These are phyloP conservation scores for Eospalax fontanierii DNA, from an alignment of 2,797 vertebrate genomes.

Conservation along the genomic window DNA sequence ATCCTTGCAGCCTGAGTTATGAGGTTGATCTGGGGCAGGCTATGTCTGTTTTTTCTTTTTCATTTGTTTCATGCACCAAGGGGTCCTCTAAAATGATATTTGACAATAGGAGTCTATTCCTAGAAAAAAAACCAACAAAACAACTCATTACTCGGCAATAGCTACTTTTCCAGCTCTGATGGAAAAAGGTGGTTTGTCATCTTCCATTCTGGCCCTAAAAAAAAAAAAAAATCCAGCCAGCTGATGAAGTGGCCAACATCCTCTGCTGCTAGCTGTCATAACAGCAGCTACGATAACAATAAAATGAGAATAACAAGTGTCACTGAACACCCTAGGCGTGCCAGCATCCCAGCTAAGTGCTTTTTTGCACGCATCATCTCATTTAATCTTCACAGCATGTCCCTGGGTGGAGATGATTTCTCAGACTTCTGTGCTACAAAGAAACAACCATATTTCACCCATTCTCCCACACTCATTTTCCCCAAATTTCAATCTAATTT, in stretches of 20 bases:
- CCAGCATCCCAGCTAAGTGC: neutral
- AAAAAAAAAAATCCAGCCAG: neutral
- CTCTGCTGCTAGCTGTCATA: neutral
- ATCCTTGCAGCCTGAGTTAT: rapidly evolving
- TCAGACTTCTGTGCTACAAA: neutral
- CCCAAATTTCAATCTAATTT: neutral
- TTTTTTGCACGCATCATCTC: neutral
- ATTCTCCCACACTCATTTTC: neutral
- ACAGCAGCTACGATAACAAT: neutral
- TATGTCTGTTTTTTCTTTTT: neutral
- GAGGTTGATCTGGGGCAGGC: neutral
- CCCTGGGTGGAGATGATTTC: neutral
- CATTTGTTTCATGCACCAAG: neutral
- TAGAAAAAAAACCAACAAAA: neutral
- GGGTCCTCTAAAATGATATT: neutral
- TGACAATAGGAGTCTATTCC: slow-evolving; percentile 4
- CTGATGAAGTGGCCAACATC: neutral
- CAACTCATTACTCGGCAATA: slow-evolving; percentile 33
- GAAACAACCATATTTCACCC: neutral
- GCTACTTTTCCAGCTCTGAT: neutral
- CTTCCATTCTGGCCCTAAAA: neutral
- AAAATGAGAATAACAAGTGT: slow-evolving; percentile 5
- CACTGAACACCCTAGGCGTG: rapidly evolving
- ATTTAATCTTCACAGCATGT: neutral
- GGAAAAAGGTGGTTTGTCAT: slow-evolving; percentile 37